phyloP scores from a whole-genome alignment of 2,113 vertebrate genomes.

The Tonatia bakeri region DNA sequence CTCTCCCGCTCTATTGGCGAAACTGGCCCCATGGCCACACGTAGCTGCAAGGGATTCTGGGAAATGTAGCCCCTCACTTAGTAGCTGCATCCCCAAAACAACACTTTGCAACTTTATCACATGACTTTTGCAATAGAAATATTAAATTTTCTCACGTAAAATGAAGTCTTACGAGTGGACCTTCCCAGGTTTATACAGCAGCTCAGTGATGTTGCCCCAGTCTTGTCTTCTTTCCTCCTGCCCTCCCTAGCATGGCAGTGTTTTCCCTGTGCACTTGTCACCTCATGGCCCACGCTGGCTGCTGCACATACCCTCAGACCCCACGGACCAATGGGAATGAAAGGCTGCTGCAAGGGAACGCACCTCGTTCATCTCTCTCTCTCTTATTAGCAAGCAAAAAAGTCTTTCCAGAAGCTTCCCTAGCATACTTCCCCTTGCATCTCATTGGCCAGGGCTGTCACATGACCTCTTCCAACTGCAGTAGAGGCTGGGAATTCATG shows the following conservation, averaged over 20 bases:
- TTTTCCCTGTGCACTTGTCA: too few species aligned
- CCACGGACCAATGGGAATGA: neutral
- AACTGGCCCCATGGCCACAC: neutral
- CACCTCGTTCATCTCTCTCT: rapidly evolving
- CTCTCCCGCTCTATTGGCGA: neutral
- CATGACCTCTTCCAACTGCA: too few species aligned
- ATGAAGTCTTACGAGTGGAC: neutral
- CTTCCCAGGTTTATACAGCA: too few species aligned
- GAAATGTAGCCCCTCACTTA: neutral
- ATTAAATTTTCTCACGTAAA: neutral
- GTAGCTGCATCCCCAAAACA: neutral
- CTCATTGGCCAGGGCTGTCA: too few species aligned
- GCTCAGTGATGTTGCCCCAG: too few species aligned
- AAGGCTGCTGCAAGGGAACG: neutral
- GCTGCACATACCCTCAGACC: neutral
- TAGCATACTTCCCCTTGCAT: neutral
- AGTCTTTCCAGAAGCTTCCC: neutral
- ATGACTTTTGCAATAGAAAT: neutral
- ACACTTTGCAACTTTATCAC: neutral
- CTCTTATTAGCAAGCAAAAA: neutral
- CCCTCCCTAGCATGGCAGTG: too few species aligned
- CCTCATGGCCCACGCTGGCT: too few species aligned
- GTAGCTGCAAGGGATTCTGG: neutral
- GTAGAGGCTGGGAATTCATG: too few species aligned
- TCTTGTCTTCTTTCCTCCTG: too few species aligned